Conservation (phyloP, 2,797 vertebrate species). For the Tympanoctomys barrerae region DNA sequence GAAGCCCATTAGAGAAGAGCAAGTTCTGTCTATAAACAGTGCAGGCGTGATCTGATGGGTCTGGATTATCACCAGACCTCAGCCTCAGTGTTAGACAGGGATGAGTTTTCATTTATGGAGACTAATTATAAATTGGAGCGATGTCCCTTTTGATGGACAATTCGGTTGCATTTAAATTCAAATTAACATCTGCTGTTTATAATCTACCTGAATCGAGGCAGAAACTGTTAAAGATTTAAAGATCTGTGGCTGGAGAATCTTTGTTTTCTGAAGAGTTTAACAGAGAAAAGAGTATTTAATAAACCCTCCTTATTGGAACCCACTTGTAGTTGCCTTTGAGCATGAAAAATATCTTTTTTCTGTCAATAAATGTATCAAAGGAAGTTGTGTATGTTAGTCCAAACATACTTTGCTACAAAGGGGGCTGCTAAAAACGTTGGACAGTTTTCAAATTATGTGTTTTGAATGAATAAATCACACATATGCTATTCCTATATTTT, state of each 20-base stretch:
- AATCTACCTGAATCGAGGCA: constrained; percentile 78
- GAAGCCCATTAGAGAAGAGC: constrained; percentile 46
- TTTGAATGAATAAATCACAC: constrained; percentile 39
- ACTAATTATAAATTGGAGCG: constrained; percentile 65
- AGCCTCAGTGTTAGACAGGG: constrained; percentile 63
- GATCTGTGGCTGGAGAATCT: constrained; percentile 76
- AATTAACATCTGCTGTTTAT: constrained; percentile 83
- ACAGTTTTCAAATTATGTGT: constrained; percentile 53
- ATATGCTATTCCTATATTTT: background rate
- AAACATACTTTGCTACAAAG: constrained; percentile 46
- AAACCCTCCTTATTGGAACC: constrained; percentile 50
- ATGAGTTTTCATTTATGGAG: constrained; percentile 69
- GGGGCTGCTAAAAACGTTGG: background rate
- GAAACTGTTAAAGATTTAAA: constrained; percentile 81
- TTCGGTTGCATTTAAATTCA: constrained; percentile 81
- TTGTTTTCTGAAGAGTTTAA: constrained; percentile 73
- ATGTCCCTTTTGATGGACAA: constrained; percentile 81
- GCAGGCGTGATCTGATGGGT: constrained; percentile 33
- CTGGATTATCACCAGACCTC: constrained; percentile 65
- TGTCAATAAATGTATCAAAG: constrained; percentile 35
- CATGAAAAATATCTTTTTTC: constrained; percentile 64
- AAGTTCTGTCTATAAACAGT: constrained; percentile 10
- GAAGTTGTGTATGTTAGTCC: constrained; percentile 44
- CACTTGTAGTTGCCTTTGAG: constrained; percentile 64
- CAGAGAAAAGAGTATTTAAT: constrained; percentile 64